Conservation (phyloP, 2,888 invertebrate genomes). For the Phragmatobia fuliginosa region DNA sequence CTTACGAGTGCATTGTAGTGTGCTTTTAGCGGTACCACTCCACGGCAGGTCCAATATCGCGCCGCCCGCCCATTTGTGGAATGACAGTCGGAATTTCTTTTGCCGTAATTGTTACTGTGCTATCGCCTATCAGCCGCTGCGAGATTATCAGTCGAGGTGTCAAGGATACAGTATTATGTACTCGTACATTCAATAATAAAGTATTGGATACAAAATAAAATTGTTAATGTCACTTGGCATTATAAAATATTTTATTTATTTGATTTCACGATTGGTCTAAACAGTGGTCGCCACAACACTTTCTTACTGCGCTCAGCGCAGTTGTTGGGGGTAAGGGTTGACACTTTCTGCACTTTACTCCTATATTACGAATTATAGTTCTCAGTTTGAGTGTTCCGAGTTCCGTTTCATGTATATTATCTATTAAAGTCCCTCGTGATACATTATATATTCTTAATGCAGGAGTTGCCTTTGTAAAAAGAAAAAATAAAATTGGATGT, state of each 20-base stretch:
- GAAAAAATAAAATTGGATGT: too few relatives aligned
- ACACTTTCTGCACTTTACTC: too few relatives aligned
- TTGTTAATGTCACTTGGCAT: not conserved
- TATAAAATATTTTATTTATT: not conserved
- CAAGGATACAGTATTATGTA: not conserved
- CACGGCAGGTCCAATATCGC: slow-evolving; percentile 41
- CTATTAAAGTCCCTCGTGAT: too few relatives aligned
- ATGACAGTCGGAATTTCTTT: slow-evolving; percentile 48
- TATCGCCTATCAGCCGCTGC: slow-evolving; percentile 21
- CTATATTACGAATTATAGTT: too few relatives aligned
- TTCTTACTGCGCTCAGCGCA: too few relatives aligned
- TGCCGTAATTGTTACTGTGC: slow-evolving; percentile 46
- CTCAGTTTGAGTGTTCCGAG: too few relatives aligned
- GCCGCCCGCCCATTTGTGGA: slow-evolving; percentile 52
- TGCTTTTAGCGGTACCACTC: slow-evolving; percentile 56
- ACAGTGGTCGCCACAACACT: too few relatives aligned
- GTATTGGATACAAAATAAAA: not conserved
- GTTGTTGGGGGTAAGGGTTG: too few relatives aligned
- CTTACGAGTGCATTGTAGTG: slow-evolving; percentile 53
- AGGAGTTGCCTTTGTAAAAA: too few relatives aligned
- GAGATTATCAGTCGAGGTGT: not conserved
- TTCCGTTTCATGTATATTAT: too few relatives aligned
- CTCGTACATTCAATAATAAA: not conserved
- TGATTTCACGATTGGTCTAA: too few relatives aligned
- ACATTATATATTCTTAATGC: too few relatives aligned